Base-by-base conservation (phyloP, 2,113 vertebrate species). In the Ceuthmochares aereus region DNA sequence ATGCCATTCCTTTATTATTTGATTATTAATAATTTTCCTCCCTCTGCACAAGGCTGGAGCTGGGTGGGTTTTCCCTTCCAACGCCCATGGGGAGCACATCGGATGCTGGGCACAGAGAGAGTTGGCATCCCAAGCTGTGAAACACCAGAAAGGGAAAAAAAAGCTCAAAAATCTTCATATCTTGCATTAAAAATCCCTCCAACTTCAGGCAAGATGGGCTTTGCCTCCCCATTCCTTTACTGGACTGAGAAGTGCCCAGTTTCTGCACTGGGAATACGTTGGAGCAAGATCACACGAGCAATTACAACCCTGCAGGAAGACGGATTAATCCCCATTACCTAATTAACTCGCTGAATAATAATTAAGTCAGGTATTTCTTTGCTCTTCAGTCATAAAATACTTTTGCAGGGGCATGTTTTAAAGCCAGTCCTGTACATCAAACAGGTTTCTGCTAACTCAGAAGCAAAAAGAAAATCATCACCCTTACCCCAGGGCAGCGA, bases 21-120 rank as follows among this genome's bases (percentile, higher is more conserved):
- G 9, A 69, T 40, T 14, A 60, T 49, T 7, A 32, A 27, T 4
- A 2, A 20, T 19, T 43, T 3, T 5, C 15, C 6, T 22, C 12
- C 12, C 14, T 6, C 30, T 0, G 0, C 17, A 6, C 18, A 52
- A 69, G 9, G 45, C 37, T 6, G 12, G 20, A 59, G n/a, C 23
- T 1, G 1, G 36, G 42, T 2, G 7, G 5, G 27, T 17, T 80
- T 70, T 51, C 4, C 11, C 12, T 19, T 13, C 15, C 3, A 40
- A 4, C 6, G 5, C 26, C 51, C 51, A 7, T 1, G 1, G 2
- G 37, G 21, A 55, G 10, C n/a, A 1, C 1, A 0, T 14, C 0
- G 5, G 45, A 4, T 6, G 2, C 34, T 7, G 56, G 21, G 17
- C 3, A 1, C 34, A 0, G 15, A 7, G 11, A 1, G 14, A 19